Evolutionary conservation across 35 echinoderm and acorn worm species (phyloP), one percentile per base, ranked within the genome.

Genomic region (Chiridota heheva): DNA sequence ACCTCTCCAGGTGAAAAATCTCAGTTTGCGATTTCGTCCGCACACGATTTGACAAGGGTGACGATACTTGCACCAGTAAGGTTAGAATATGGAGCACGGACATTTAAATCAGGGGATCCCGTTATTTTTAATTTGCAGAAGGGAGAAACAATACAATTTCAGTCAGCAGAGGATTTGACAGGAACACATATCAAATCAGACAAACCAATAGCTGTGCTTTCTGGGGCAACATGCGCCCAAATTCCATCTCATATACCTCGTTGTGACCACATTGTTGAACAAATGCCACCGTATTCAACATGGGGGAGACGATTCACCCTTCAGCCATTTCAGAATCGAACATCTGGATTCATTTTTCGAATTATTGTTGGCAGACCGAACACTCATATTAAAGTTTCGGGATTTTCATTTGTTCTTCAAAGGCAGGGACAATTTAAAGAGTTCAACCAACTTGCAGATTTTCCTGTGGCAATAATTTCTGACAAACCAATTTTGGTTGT

Each of bases 221-320:
- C 81, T 15, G 92, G 92, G 18, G 75, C 82, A 5, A 86, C 92
- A 4, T 96, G 92, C 39, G 83, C 92, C 0, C 47, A 79, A 7
- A 87, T 96, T 6, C 92, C 92, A 12, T 49, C 20, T 18, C 62
- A 27, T 36, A 80, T 82, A 44, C 72, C 84, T 24, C 70, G 92
- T 44, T 96, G 92, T 53, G 92, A 96, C 37, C 92, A 96, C 58
- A 36, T 96, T 32, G 86, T 96, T 17, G 92, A 96, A 70, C 89
- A 86, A 75, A 72, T 96, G 31, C 92, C 92, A 25, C 86, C 92
- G 0, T 77, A 90, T 42, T 41, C 60, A 13, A 86, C 92, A 15
- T 81, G 88, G 69, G 92, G 92, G 16, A 90, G 80, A 58, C 64
- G 75, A 18, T 96, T 96, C 61, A 90, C 87, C 12, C 45, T 96